These are phyloP conservation scores for Periplaneta americana DNA, from an alignment of 1,140 invertebrate species.

Conservation along the genomic window DNA sequence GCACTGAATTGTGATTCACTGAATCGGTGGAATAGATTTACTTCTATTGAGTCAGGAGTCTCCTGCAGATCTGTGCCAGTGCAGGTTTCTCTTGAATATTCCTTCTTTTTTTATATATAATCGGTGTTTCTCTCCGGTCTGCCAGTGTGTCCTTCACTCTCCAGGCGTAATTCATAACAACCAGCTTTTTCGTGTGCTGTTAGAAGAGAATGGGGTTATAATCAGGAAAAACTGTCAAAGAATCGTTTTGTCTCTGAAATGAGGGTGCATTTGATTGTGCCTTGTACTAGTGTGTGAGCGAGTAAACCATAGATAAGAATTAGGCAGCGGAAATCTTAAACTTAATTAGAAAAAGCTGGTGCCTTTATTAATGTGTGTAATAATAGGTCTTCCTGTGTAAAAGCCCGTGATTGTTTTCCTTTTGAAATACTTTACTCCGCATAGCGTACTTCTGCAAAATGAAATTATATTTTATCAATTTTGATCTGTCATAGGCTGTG, in stretches of 20 bases:
- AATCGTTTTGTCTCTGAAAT: neutral
- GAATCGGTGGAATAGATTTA: no score
- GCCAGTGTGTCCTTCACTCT: neutral
- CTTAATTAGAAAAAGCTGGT: neutral
- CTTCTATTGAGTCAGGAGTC: no score
- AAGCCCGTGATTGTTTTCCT: neutral
- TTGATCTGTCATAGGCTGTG: no score
- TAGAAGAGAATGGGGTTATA: neutral
- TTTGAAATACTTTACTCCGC: no score
- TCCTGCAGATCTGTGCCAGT: no score
- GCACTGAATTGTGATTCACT: no score
- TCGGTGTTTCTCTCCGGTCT: neutral
- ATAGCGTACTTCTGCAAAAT: no score
- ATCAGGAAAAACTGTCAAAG: neutral
- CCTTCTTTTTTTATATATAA: neutral
- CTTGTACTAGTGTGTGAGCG: neutral
- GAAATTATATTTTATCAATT: no score
- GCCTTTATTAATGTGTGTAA: neutral
- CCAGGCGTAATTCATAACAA: neutral
- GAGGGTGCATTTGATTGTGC: neutral
- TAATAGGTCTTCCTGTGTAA: neutral
- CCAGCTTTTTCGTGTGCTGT: neutral
- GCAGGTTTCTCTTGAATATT: no score
- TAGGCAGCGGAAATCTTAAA: neutral
- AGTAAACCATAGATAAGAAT: neutral